These are phyloP conservation scores for Plebejus melissa DNA, from an alignment of 2,888 invertebrate species.

Conservation along the genomic window DNA sequence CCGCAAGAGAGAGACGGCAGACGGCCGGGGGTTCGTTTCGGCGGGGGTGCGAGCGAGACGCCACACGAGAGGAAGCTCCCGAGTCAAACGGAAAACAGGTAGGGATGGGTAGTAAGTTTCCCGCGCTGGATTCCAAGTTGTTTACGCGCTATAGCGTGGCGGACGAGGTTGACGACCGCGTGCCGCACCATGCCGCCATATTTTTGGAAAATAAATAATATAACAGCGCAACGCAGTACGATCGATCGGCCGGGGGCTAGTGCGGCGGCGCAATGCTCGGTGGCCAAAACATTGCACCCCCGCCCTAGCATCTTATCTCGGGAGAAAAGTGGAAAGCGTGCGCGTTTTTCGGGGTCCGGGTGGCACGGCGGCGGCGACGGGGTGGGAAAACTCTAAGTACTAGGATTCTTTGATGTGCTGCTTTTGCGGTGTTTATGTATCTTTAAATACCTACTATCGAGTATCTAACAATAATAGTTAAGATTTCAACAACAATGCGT, in stretches of 20 bases:
- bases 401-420: not conserved
- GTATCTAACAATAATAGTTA: not conserved
- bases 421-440: not conserved
- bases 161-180: constrained; percentile 60
- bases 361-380: not conserved
- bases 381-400: not conserved
- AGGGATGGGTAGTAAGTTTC: constrained; percentile 54
- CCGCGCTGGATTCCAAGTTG: constrained; percentile 63
- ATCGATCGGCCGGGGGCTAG: constrained; percentile 62
- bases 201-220: constrained; percentile 74
- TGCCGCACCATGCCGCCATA: constrained; percentile 69
- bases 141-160: constrained; percentile 59
- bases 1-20: constrained; percentile 35
- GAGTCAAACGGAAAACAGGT: constrained; percentile 44
- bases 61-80: constrained; percentile 32
- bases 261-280: constrained; percentile 62
- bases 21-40: constrained; percentile 7
- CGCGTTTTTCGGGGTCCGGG: constrained; percentile 29
- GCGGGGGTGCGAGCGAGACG: constrained; percentile 34
- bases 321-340: constrained; percentile 28
- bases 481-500: not conserved
- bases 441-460: not conserved
- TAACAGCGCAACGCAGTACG: constrained; percentile 64
- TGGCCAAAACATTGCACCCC: constrained; percentile 65
- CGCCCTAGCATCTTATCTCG: constrained; percentile 35